Conservation (phyloP, 2,797 vertebrate genomes). For the Natrix natrix region DNA sequence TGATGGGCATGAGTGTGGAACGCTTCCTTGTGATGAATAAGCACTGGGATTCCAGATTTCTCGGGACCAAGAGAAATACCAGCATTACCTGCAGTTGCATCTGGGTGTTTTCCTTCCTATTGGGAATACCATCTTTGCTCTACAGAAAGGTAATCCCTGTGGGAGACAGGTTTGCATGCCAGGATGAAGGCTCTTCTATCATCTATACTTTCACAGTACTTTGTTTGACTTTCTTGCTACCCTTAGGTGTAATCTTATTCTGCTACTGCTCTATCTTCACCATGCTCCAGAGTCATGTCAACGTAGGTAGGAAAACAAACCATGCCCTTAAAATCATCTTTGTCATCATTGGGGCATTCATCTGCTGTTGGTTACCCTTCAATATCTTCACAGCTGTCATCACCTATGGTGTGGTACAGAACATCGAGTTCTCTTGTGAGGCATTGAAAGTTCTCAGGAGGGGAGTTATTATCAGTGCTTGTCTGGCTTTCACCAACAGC, state of each 20-base stretch:
- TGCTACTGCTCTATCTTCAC: constrained; percentile 80
- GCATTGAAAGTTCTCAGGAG: constrained; percentile 44
- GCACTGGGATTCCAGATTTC: constrained; percentile 71
- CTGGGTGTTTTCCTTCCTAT: constrained; percentile 75
- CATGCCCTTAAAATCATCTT: constrained; percentile 84
- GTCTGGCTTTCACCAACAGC: constrained; percentile 85
- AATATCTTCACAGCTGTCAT: constrained; percentile 74
- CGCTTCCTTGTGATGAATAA: constrained; percentile 84
- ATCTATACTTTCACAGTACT: constrained; percentile 71
- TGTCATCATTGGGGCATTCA: constrained; percentile 78
- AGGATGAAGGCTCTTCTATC: constrained; percentile 61
- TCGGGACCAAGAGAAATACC: constrained; percentile 68
- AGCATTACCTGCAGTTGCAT: constrained; percentile 65
- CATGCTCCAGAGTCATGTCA: constrained; percentile 72
- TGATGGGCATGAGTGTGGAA: constrained; percentile 85
- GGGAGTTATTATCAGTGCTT: constrained; percentile 74
- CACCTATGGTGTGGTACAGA: constrained; percentile 57
- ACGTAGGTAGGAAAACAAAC: constrained; percentile 60
- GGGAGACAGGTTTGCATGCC: constrained; percentile 53
- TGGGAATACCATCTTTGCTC: constrained; percentile 75
- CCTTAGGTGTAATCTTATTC: constrained; percentile 75
- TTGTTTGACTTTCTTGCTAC: constrained; percentile 79
- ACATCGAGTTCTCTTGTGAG: constrained; percentile 30
- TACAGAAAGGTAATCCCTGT: constrained; percentile 59
- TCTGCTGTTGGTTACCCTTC: constrained; percentile 87